Percentiles rank a stretch among this genome's conserved stretches.
These are phyloP conservation scores for Gopherus flavomarginatus DNA, from an alignment of 2,113 vertebrate species.

Conservation along the genomic window DNA sequence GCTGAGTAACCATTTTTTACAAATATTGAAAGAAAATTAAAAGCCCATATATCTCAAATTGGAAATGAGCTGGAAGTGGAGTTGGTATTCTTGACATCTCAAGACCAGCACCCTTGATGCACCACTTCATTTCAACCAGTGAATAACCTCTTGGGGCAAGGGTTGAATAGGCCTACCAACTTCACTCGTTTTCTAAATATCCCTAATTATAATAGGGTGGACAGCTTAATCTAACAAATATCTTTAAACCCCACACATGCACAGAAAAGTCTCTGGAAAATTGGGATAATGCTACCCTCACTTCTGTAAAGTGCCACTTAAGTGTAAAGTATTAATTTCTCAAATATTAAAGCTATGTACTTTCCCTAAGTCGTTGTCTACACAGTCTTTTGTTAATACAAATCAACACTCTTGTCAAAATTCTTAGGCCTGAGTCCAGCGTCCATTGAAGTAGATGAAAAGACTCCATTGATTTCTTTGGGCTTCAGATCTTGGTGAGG, in stretches of 20 bases:
- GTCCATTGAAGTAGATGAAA: background rate
- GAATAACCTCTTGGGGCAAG: background rate
- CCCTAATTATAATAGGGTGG: background rate
- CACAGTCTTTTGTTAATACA: background rate
- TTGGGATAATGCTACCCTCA: background rate
- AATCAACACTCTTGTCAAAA: background rate
- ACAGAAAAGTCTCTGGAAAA: background rate
- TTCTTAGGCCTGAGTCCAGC: background rate
- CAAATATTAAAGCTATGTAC: background rate
- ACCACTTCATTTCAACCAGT: background rate
- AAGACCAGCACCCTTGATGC: background rate
- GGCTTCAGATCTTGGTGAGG: background rate
- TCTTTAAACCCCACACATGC: background rate
- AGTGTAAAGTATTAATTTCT: background rate
- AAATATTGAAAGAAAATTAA: background rate
- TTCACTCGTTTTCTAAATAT: background rate
- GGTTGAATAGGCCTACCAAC: slow-evolving; percentile 12
- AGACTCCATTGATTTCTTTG: background rate
- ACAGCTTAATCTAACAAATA: background rate
- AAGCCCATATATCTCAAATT: slow-evolving; percentile 1
- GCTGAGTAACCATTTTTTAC: background rate
- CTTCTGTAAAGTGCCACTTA: background rate
- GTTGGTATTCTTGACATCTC: background rate
- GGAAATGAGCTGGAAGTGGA: background rate
- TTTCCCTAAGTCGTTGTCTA: background rate